These are phyloP conservation scores for Spilosoma lubricipeda DNA, from an alignment of 2,888 invertebrate species.

Conservation along the genomic window DNA sequence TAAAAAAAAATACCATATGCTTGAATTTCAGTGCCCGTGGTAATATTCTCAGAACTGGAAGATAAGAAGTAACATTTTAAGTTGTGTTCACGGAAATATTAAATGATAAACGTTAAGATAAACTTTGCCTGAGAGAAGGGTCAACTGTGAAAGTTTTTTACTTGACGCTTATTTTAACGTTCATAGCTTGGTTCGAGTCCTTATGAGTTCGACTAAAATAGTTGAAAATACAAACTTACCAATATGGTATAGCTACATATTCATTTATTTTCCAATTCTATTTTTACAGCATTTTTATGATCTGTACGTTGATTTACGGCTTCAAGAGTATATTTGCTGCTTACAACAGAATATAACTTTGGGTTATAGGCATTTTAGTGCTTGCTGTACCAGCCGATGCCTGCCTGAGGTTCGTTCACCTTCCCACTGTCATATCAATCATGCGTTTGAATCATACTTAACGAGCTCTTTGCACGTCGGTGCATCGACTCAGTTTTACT, in stretches of 20 bases:
- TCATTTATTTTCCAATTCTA: constrained; percentile 61
- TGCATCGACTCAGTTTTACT: constrained; percentile 31
- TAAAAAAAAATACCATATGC: constrained; percentile 30
- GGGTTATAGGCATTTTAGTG: constrained; percentile 69
- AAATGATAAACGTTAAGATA: constrained; percentile 77
- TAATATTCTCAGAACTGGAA: constrained; percentile 69
- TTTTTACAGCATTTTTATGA: constrained; percentile 68
- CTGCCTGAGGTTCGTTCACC: constrained; percentile 70
- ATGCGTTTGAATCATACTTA: constrained; percentile 52
- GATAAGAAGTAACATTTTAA: constrained; percentile 68
- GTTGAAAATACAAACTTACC: constrained; percentile 12
- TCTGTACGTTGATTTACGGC: constrained; percentile 68
- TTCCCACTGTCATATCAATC: constrained; percentile 62
- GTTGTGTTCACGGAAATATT: constrained; percentile 75
- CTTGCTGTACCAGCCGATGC: constrained; percentile 67
- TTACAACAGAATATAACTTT: constrained; percentile 69
- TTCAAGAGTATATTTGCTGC: constrained; percentile 67
- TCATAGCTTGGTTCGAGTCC: constrained; percentile 17
- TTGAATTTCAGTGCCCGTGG: constrained; percentile 47
- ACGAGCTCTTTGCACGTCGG: constrained; percentile 42
- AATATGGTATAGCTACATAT: constrained; percentile 18
- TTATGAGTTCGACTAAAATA: constrained; percentile 18
- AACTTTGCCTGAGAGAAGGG: constrained; percentile 60
- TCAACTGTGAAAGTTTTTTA: constrained; percentile 68
- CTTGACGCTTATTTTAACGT: constrained; percentile 43